Evolutionary conservation across 1,140 invertebrate genomes (phyloP), one percentile per base, ranked within the genome.

Genomic region (Panulirus ornatus): DNA sequence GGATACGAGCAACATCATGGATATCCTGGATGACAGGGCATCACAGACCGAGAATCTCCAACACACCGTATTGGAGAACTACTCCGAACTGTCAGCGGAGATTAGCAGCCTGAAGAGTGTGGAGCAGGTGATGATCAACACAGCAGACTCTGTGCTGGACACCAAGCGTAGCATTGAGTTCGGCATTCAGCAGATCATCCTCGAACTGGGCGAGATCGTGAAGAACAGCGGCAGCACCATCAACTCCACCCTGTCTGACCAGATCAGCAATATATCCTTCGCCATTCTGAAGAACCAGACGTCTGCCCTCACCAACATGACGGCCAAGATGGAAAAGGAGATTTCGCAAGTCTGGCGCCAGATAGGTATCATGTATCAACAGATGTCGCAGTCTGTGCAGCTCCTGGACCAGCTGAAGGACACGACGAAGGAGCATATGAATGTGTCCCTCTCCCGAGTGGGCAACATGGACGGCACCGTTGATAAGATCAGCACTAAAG

Each of bases 281-380:
- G 95, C 95, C 0, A 96, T 98, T 75, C 94, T 97, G 75, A 95
- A 95, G n/a, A 96, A 96, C 92, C 97, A 97, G 92, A 96, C 95
- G 30, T 95, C 95, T 11, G 96, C 96, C 0, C 94, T 97, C 44
- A 95, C 95, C 2, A 97, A 98, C 93, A 93, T 98, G 38, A 97
- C 96, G 6, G 94, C 91, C 2, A 96, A 96, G 92, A 96, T 98
- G 93, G 97, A 97, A 92, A 94, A 96, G 36, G 97, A 97, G 93
- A 97, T 98, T 93, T 96, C 96, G 84, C 96, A 97, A 93, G 97
- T 98, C 1, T 97, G 97, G 97, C 94, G 97, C 27, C 97, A 97
- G 94, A 97, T 97, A 92, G 97, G 97, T 88, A 97, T 97, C 27
- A 97, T 98, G 96, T 97, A 97, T 93, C 96, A 96, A 91, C 96